These are phyloP conservation scores for Rhingia rostrata DNA, from an alignment of 2,888 invertebrate species.

Conservation along the genomic window DNA sequence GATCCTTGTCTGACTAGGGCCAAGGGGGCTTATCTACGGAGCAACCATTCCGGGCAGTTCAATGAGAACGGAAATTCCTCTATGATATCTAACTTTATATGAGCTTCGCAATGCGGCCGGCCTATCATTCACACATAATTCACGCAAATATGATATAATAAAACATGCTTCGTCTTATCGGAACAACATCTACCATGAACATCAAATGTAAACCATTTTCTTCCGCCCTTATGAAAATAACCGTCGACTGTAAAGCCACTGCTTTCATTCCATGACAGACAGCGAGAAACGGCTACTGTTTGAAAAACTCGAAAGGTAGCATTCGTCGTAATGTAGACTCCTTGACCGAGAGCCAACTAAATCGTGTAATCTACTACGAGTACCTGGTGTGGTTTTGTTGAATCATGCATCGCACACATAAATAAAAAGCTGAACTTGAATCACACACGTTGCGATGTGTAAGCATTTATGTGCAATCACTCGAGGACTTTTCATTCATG, in stretches of 20 bases:
- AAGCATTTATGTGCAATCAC: slow-evolving; percentile 3
- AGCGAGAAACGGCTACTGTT: neutral
- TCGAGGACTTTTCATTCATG: slow-evolving; percentile 47
- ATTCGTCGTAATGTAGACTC: slow-evolving; percentile 16
- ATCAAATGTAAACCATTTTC: neutral
- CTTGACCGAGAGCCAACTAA: slow-evolving; percentile 42
- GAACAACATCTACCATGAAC: too few species aligned
- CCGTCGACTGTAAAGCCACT: slow-evolving; percentile 3
- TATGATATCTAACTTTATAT: too few species aligned
- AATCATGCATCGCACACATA: slow-evolving; percentile 45
- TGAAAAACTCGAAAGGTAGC: slow-evolving; percentile 26
- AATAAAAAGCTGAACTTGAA: slow-evolving; percentile 40
- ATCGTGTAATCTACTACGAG: slow-evolving; percentile 18
- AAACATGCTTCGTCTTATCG: too few species aligned
- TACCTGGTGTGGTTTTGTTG: slow-evolving; percentile 18
- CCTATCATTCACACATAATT: too few species aligned
- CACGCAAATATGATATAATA: too few species aligned
- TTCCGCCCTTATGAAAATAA: slow-evolving; percentile 3
- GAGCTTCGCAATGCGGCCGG: too few species aligned
- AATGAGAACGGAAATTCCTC: too few species aligned
- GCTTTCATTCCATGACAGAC: slow-evolving; percentile 6
- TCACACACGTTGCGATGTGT: slow-evolving; percentile 28
- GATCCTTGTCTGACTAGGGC: too few species aligned
- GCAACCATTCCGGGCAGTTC: too few species aligned
- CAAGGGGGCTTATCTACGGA: too few species aligned